Evolutionary conservation across 2,888 invertebrate species (phyloP).

Genomic region (Nemoura dubitans): DNA sequence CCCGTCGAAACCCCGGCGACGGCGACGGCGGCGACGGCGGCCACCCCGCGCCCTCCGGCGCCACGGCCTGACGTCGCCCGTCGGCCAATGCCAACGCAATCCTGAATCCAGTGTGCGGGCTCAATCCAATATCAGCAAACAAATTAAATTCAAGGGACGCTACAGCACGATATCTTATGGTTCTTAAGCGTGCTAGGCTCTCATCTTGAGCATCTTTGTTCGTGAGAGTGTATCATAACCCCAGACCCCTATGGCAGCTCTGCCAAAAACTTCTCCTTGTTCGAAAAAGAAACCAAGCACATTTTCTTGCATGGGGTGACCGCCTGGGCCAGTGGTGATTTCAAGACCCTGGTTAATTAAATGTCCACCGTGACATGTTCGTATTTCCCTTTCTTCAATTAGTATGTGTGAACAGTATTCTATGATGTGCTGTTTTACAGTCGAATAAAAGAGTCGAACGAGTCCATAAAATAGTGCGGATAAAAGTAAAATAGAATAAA

Average conservation of each 20-base stretch:
- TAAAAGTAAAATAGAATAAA: too few species aligned
- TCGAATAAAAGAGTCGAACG: too few species aligned
- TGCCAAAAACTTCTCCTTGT: background rate
- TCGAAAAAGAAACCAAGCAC: background rate
- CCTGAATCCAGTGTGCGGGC: too few species aligned
- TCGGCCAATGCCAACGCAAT: background rate
- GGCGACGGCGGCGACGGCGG: conserved; percentile 15
- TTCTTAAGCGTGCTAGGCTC: conserved; percentile 9
- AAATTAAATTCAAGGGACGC: conserved; percentile 42
- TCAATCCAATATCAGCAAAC: conserved; percentile 40
- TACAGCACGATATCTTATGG: conserved; percentile 44
- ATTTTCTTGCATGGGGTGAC: too few species aligned
- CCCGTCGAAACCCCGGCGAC: too few species aligned
- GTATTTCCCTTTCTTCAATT: too few species aligned
- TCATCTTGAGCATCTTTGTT: background rate
- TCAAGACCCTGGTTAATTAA: too few species aligned
- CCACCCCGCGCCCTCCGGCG: background rate
- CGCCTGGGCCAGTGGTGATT: too few species aligned
- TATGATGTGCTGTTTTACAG: too few species aligned
- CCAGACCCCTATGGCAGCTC: background rate
- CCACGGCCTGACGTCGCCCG: background rate
- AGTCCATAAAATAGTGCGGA: too few species aligned
- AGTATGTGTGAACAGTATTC: too few species aligned
- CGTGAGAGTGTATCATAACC: background rate
- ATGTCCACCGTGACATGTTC: too few species aligned